These are phyloP conservation scores for Microcebus lehilahytsara DNA, from an alignment of 2,113 vertebrate species.

Conservation along the genomic window DNA sequence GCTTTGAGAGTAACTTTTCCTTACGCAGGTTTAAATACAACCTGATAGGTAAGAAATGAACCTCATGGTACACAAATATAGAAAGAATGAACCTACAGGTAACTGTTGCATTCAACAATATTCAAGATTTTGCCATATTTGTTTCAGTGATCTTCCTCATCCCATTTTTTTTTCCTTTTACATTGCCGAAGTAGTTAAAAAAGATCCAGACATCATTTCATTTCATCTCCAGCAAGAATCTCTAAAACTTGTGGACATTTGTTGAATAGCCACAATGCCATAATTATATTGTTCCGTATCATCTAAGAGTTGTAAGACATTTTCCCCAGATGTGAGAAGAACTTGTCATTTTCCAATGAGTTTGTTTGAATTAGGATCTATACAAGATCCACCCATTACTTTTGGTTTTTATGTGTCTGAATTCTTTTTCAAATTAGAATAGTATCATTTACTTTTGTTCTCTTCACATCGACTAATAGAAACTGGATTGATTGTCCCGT, in stretches of 20 bases:
- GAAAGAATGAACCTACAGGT: neutral
- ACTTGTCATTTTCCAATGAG: neutral
- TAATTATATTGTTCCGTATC: neutral
- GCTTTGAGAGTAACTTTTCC: neutral
- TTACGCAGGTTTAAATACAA: neutral
- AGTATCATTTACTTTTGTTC: neutral
- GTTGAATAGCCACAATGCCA: neutral
- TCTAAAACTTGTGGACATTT: neutral
- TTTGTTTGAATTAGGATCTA: neutral
- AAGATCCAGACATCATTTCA: neutral
- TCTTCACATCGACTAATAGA: neutral
- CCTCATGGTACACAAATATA: neutral
- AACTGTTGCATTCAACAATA: neutral
- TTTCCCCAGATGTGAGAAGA: neutral
- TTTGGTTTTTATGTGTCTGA: neutral
- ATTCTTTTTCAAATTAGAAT: neutral
- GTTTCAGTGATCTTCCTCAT: neutral
- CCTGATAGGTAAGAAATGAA: neutral
- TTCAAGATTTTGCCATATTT: constrained; percentile 1
- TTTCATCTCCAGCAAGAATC: neutral
- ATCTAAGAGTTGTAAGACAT: neutral
- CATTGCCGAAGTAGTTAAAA: neutral
- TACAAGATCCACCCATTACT: neutral
- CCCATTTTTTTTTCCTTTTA: neutral
- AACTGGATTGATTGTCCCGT: neutral